Evolutionary conservation across 2,888 invertebrate genomes (phyloP), one percentile per base, ranked within the genome.

Genomic region (Lottia scabra): DNA sequence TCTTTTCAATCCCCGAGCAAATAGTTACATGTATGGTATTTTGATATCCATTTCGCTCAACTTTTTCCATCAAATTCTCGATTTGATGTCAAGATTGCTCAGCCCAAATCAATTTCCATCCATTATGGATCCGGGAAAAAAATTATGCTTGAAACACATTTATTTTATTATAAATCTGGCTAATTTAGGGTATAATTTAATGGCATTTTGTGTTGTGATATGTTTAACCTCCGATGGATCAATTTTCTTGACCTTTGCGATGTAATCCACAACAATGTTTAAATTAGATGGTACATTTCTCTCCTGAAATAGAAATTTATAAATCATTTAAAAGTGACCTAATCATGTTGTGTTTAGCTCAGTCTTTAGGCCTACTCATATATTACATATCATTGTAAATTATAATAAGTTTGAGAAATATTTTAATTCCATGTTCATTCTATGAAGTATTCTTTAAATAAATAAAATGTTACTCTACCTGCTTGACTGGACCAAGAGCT

Each of bases 401-500:
- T 38, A 38, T 38, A n/a, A n/a, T n/a, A n/a, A n/a, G n/a, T n/a
- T n/a, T n/a, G n/a, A n/a, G n/a, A n/a, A n/a, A n/a, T n/a, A n/a
- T n/a, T n/a, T n/a, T n/a, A n/a, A n/a, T n/a, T n/a, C n/a, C n/a
- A n/a, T 30, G 30, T 30, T 30, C 2, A 4, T 30, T 30, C 30
- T 30, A 30, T 30, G 30, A 30, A 6, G 30, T n/a, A n/a, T n/a
- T n/a, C n/a, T 38, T 38, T 2, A 8, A 8, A 38, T 38, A 10
- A 38, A 38, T 38, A 10, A 38, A 38, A 38, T 38, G 38, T 38
- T 6, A 38, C 10, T 19, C 72, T 45, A 88, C 88, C 82, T 85
- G 81, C 82, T 89, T 89, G 27, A 82, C 82, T 6, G 90, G 89
- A 13, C 90, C 90, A 3, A 91, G 82, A 8, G 90, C 91, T 3